Conservation (phyloP, 2,888 invertebrate genomes). For the Agrotis clavis region DNA sequence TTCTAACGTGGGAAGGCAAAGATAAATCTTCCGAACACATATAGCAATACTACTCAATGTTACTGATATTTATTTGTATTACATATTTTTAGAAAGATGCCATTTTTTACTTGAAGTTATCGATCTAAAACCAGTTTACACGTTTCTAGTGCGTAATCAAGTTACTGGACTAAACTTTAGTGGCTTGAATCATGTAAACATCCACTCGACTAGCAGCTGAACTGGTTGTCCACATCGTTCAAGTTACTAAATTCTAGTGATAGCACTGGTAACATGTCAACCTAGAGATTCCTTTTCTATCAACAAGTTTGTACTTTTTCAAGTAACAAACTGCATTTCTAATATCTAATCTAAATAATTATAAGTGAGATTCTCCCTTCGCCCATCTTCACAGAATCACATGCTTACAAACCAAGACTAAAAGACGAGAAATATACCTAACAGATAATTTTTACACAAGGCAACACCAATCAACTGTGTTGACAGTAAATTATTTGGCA, state of each 20-base stretch:
- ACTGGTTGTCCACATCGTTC: not conserved
- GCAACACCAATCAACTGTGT: slow-evolving; percentile 54
- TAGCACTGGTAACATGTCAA: slow-evolving; percentile 6
- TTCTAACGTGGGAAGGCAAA: not conserved
- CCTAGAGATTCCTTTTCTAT: slow-evolving; percentile 31
- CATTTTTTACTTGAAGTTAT: not conserved
- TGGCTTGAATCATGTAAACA: slow-evolving; percentile 6
- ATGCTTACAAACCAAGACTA: slow-evolving; percentile 49
- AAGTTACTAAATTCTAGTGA: slow-evolving; percentile 24
- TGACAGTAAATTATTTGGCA: slow-evolving; percentile 51
- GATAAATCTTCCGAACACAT: slow-evolving; percentile 16
- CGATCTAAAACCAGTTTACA: slow-evolving; percentile 4
- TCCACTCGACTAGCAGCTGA: not conserved
- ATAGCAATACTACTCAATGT: slow-evolving; percentile 8
- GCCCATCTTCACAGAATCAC: slow-evolving; percentile 41
- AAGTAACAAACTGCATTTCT: slow-evolving; percentile 46
- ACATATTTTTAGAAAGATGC: not conserved
- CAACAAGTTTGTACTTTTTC: slow-evolving; percentile 43
- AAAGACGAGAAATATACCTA: slow-evolving; percentile 52
- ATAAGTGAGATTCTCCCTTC: slow-evolving; percentile 59
- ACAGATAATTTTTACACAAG: slow-evolving; percentile 43
- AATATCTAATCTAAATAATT: slow-evolving; percentile 33
- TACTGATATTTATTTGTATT: slow-evolving; percentile 25
- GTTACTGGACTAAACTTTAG: not conserved
- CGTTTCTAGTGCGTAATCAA: not conserved